phyloP scores from a whole-genome alignment of 2,888 invertebrate genomes.

The Yponomeuta sedellus region DNA sequence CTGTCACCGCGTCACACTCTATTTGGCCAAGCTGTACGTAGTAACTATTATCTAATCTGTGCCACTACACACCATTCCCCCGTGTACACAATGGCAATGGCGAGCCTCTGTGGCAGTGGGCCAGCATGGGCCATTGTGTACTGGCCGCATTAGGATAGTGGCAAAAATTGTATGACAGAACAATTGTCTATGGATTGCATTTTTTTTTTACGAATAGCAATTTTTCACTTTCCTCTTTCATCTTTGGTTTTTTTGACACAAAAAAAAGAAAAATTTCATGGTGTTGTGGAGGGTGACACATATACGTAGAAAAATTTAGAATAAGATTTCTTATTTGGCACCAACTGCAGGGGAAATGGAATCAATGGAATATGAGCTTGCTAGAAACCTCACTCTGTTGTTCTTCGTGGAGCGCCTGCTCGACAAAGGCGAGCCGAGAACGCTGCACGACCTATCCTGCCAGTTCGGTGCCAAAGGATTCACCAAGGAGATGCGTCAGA shows the following conservation, averaged over 20 bases:
- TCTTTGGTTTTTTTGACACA: constrained; percentile 48
- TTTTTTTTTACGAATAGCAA: neutral
- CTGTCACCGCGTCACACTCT: no score
- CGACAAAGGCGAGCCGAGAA: constrained; percentile 97
- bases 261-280: constrained; percentile 68
- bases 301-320: constrained; percentile 73
- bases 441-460: constrained; percentile 97
- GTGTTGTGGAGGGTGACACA: constrained; percentile 74
- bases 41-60: no score
- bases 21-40: no score
- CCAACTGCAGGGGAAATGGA: constrained; percentile 84
- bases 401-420: constrained; percentile 99
- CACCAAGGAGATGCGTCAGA: constrained; percentile 98
- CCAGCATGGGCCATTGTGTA: no score
- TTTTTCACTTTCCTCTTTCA: constrained; percentile 11
- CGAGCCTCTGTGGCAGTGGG: no score
- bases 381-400: constrained; percentile 95
- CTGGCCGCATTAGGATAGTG: no score
- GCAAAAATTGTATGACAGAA: no score
- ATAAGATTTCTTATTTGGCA: constrained; percentile 68
- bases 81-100: no score
- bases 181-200: neutral
- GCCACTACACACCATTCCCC: no score
- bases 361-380: constrained; percentile 95
- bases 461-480: constrained; percentile 99